Evolutionary conservation across 1,140 invertebrate species (phyloP).

Genomic region (Bradynema listronoti): DNA sequence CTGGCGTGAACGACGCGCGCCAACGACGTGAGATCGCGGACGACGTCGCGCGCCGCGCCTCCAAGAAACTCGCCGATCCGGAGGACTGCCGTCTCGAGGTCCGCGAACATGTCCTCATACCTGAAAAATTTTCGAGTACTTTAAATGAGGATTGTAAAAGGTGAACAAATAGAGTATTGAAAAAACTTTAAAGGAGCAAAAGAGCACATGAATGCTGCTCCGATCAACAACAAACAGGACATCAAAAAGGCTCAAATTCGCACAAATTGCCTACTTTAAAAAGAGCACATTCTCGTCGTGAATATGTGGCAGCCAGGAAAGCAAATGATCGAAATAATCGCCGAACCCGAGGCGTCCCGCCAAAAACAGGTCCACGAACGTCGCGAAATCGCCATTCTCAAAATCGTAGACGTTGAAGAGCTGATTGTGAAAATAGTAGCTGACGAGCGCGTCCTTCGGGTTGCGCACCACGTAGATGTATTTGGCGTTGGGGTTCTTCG

Average conservation of each 20-base stretch:
- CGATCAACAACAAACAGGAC: not conserved
- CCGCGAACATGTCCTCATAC: conserved; percentile 54
- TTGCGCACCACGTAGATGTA: conserved; percentile 51
- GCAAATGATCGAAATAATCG: conserved; percentile 59
- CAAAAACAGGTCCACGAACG: conserved; percentile 58
- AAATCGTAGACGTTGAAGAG: conserved; percentile 56
- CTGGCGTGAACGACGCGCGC: conserved; percentile 41
- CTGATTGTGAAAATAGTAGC: conserved; percentile 52
- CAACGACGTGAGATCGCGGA: conserved; percentile 33
- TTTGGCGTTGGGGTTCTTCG: conserved; percentile 45
- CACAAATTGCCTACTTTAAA: conserved; percentile 36
- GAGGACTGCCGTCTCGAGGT: conserved; percentile 38
- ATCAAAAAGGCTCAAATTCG: not conserved
- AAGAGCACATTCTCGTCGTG: conserved; percentile 56
- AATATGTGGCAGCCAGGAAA: conserved; percentile 51
- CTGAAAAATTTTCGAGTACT: conserved; percentile 15
- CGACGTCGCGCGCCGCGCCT: conserved; percentile 38
- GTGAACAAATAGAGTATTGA: not conserved
- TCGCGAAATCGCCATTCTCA: conserved; percentile 49
- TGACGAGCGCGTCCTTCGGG: conserved; percentile 51
- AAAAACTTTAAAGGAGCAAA: not conserved
- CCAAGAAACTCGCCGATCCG: conserved; percentile 55
- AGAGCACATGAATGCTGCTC: not conserved
- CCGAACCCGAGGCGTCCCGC: conserved; percentile 56
- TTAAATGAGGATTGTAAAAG: not conserved